phyloP scores from a whole-genome alignment of 2,113 vertebrate genomes.

The Zapus hudsonius region DNA sequence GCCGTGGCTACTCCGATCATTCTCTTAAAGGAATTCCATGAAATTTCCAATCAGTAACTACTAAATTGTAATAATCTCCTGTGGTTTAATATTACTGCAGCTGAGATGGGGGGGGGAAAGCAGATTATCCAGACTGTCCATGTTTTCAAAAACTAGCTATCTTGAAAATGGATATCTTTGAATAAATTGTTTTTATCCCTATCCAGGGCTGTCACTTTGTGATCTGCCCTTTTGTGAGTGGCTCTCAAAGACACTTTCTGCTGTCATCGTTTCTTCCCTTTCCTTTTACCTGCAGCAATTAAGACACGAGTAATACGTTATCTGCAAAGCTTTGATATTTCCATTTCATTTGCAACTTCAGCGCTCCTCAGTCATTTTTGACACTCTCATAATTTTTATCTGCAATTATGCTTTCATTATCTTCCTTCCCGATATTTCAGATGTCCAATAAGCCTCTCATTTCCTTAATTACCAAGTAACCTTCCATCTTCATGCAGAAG shows the following conservation, averaged over 20 bases:
- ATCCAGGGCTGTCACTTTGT: background rate
- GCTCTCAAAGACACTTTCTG: slow-evolving; percentile 5
- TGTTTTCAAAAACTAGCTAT: background rate
- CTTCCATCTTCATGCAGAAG: slow-evolving; percentile 62
- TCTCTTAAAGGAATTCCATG: background rate
- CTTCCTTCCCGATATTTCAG: slow-evolving; percentile 72
- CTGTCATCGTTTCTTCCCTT: slow-evolving; percentile 5
- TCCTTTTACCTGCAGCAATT: slow-evolving; percentile 65
- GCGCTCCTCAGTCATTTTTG: slow-evolving; percentile 71
- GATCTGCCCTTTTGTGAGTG: background rate
- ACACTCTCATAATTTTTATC: slow-evolving; percentile 77
- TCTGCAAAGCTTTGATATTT: slow-evolving; percentile 57
- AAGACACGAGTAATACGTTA: slow-evolving; percentile 55
- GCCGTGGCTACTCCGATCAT: background rate
- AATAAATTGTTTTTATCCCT: background rate
- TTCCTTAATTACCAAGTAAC: slow-evolving; percentile 80
- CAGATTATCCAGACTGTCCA: background rate
- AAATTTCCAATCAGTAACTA: background rate
- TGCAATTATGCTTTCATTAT: slow-evolving; percentile 79
- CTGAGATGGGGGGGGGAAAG: no score
- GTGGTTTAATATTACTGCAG: background rate
- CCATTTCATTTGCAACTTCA: slow-evolving; percentile 75
- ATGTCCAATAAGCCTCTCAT: slow-evolving; percentile 74
- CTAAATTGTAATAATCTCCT: background rate
- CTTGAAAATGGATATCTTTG: background rate